Percentiles rank a stretch among this genome's conserved stretches.
Evolutionary conservation across 2,888 invertebrate genomes (phyloP).

Genomic region (Oxyteleia sp.): DNA sequence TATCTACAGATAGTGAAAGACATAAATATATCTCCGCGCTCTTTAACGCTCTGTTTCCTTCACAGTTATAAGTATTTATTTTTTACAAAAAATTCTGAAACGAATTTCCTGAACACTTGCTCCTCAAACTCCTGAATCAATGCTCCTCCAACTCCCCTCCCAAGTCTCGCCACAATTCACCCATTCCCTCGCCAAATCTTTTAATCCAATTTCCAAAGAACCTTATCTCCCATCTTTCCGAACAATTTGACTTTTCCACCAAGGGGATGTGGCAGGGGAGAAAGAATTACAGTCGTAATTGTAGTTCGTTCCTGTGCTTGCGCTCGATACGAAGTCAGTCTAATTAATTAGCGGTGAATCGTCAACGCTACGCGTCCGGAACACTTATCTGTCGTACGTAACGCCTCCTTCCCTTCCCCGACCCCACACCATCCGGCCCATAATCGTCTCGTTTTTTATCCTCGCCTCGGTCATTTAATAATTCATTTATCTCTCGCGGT

Average conservation of each 20-base stretch:
- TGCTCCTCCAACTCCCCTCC: too few relatives aligned
- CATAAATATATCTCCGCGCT: constrained; percentile 31
- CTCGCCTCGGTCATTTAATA: constrained; percentile 62
- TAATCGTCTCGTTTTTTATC: constrained; percentile 63
- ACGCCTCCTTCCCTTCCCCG: neutral
- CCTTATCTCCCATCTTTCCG: constrained; percentile 1
- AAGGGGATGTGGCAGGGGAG: too few relatives aligned
- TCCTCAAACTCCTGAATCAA: too few relatives aligned
- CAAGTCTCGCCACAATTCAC: too few relatives aligned
- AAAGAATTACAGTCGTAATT: constrained; percentile 12
- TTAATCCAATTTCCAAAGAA: constrained; percentile 3
- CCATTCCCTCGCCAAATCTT: too few relatives aligned
- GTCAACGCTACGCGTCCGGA: neutral
- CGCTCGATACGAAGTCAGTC: neutral
- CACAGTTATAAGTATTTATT: constrained; percentile 27
- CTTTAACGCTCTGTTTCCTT: constrained; percentile 54
- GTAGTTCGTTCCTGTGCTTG: constrained; percentile 3
- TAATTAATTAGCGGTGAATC: constrained; percentile 33
- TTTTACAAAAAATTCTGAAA: neutral
- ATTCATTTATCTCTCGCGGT: constrained; percentile 66
- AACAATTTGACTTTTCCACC: constrained; percentile 15
- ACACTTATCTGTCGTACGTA: neutral
- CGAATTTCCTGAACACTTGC: too few relatives aligned
- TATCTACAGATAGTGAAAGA: constrained; percentile 35
- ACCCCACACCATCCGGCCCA: neutral